These are phyloP conservation scores for Brotula barbata DNA, from an alignment of 2,797 vertebrate species.

Conservation along the genomic window DNA sequence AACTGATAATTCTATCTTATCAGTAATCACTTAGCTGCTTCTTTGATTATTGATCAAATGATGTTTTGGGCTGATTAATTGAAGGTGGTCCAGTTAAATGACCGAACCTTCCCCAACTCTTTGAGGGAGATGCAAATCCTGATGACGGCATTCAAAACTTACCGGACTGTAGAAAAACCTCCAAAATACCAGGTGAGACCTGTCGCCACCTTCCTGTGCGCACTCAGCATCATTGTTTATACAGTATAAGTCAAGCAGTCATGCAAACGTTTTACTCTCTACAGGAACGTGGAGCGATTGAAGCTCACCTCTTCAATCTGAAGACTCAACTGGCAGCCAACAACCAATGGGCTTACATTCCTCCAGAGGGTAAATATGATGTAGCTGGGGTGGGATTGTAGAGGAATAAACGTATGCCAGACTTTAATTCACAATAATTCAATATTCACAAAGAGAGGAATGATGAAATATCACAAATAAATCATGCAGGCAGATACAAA, in stretches of 20 bases:
- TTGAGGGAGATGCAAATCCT: conserved; percentile 82
- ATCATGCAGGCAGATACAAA: no score
- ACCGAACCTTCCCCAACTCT: conserved; percentile 83
- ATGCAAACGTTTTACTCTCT: not conserved
- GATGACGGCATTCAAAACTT: conserved; percentile 84
- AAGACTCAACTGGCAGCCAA: conserved; percentile 85
- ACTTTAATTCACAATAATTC: no score
- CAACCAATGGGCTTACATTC: conserved; percentile 84
- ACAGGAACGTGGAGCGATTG: conserved; percentile 84
- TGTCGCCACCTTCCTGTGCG: not conserved
- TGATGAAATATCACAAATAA: no score
- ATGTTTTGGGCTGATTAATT: not conserved
- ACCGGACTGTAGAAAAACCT: conserved; percentile 87
- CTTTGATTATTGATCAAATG: not conserved
- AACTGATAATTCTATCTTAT: no score
- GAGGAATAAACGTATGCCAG: no score
- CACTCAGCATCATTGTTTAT: not conserved
- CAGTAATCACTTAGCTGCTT: no score
- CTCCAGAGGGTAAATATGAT: conserved; percentile 73
- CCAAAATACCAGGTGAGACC: conserved; percentile 78
- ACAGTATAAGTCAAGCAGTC: not conserved
- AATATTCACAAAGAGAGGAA: no score
- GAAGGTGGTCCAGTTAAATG: conserved; percentile 79
- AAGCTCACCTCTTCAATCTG: conserved; percentile 87
- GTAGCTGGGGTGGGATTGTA: no score